Base-by-base conservation (phyloP, 2,888 invertebrate genomes). In the Xestoiulus laeticollis region DNA sequence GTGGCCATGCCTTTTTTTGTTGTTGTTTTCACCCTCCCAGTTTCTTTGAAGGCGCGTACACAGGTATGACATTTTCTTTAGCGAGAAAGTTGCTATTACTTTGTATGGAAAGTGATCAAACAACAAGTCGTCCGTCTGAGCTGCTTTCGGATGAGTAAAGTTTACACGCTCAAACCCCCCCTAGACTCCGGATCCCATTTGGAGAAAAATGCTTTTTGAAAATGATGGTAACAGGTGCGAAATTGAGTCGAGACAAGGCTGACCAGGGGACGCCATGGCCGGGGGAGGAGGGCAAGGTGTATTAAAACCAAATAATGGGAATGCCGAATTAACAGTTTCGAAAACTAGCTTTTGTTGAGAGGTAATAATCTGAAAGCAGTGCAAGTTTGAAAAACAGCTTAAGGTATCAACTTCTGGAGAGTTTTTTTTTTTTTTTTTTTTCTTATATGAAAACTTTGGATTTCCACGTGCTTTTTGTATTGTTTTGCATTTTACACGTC, bases 21-120 rank as follows among this genome's bases (percentile, higher is more conserved):
- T 38, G 38, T 38, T 38, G 38, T 38, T 38, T 8, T 38, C 38
- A 8, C 38, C 38, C 38, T 38, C 38, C 38, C 38, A 38, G 38
- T 38, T 38, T 38, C 38, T 38, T 38, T 38, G 38, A 38, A 38
- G 38, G 38, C 38, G 38, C 0, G n/a, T 59, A 59, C n/a, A 19
- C n/a, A 19, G 59, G n/a, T 59, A 59, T 59, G 59, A 59, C 59
- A 59, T 59, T n/a, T 59, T n/a, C n/a, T n/a, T 59, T 16, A 59
- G 59, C 59, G 59, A 59, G 59, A 59, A 59, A 59, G 59, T n/a
- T 59, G n/a, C n/a, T 59, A 59, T 59, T 59, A 59, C n/a, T 59
- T 59, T n/a, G 59, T 59, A 59, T n/a, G 59, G n/a, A 59, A 59
- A 59, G 19, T 59, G 59, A 59, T 59, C 59, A 59, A n/a, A 59